phyloP scores from a whole-genome alignment of 2,113 vertebrate genomes.

The Strix aluco region DNA sequence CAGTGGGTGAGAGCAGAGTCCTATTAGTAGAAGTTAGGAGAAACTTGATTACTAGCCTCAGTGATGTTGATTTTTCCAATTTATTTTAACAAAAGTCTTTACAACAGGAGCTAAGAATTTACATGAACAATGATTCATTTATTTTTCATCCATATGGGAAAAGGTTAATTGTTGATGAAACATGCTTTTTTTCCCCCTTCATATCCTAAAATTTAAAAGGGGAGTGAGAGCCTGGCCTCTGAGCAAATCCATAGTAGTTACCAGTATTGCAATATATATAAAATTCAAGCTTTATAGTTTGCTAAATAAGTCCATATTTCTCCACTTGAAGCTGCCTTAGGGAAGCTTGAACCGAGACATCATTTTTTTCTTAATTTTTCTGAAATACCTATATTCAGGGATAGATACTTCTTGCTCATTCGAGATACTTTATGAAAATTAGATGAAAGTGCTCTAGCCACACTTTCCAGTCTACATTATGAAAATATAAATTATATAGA shows the following conservation, averaged over 20 bases:
- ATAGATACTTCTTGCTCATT: background rate
- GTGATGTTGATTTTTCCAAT: accelerated
- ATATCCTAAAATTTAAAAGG: background rate
- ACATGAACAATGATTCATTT: background rate
- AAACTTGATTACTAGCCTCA: background rate
- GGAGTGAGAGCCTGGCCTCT: background rate
- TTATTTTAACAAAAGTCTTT: background rate
- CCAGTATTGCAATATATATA: background rate
- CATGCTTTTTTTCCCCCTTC: background rate
- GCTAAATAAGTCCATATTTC: background rate
- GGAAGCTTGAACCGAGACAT: background rate
- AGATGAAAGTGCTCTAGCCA: background rate
- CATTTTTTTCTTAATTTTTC: background rate
- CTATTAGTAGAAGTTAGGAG: background rate
- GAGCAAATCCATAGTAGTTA: background rate
- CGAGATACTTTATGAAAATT: background rate
- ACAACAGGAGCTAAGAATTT: background rate
- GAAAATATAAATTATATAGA: background rate
- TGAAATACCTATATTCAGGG: background rate
- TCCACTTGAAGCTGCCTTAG: background rate
- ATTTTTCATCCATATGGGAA: background rate
- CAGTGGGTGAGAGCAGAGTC: too few species aligned
- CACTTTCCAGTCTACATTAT: background rate
- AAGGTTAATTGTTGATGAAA: background rate
- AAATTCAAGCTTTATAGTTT: background rate